A percentile compares a stretch with the other conserved stretches of the same genome.
phyloP scores from a whole-genome alignment of 2,888 invertebrate species.

The Apotomis turbidana region DNA sequence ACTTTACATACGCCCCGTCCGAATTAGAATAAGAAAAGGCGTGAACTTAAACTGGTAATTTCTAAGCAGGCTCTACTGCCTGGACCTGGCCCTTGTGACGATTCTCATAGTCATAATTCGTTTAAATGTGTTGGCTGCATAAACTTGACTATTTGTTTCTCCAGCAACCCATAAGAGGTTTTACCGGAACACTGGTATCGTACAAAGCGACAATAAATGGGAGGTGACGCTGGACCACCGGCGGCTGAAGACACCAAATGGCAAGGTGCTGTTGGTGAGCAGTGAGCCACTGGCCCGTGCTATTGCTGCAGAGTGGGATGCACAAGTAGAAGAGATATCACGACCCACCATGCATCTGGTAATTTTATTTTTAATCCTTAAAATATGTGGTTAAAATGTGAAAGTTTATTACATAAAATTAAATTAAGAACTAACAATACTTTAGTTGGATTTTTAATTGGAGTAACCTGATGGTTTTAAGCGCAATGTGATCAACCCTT shows the following conservation, averaged over 20 bases:
- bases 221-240: slow-evolving; percentile 95
- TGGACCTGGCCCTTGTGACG: too few species aligned
- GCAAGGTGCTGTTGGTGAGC: slow-evolving; percentile 89
- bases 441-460: too few species aligned
- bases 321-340: slow-evolving; percentile 90
- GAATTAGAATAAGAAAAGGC: too few species aligned
- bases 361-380: slow-evolving; percentile 49
- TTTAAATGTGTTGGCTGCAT: neutral
- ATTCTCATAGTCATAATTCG: neutral
- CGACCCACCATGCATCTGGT: slow-evolving; percentile 95
- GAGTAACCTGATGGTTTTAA: too few species aligned
- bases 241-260: slow-evolving; percentile 95
- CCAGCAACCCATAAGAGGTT: slow-evolving; percentile 86
- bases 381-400: too few species aligned
- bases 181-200: slow-evolving; percentile 88
- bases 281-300: slow-evolving; percentile 96
- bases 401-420: too few species aligned
- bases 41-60: too few species aligned
- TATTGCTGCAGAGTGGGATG: slow-evolving; percentile 97
- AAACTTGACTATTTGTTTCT: slow-evolving; percentile 45
- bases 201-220: slow-evolving; percentile 88
- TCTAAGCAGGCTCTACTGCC: too few species aligned
- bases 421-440: too few species aligned
- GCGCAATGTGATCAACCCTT: too few species aligned
- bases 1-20: too few species aligned